Evolutionary conservation across 1,140 invertebrate species (phyloP).

Genomic region (Cydia pomonella): DNA sequence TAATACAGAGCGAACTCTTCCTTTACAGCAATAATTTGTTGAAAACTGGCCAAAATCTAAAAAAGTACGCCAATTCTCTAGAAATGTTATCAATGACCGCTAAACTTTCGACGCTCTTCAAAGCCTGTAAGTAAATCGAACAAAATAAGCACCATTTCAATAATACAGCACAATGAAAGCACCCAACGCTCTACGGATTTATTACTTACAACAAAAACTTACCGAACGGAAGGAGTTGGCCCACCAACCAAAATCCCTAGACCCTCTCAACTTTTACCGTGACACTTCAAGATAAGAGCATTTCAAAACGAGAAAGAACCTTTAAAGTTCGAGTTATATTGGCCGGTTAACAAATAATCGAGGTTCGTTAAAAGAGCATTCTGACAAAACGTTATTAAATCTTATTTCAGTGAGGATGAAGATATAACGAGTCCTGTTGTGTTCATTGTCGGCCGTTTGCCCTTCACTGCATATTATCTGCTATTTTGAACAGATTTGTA

Average conservation of each 20-base stretch:
- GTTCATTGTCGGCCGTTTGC: slow-evolving; percentile 46
- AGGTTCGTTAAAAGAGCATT: slow-evolving; percentile 68
- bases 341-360: slow-evolving; percentile 50
- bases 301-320: slow-evolving; percentile 11
- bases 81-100: no score
- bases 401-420: slow-evolving; percentile 58
- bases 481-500: slow-evolving; percentile 30
- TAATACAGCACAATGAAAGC: slow-evolving; percentile 28
- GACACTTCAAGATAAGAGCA: background rate
- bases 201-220: slow-evolving; percentile 63
- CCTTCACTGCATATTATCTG: slow-evolving; percentile 42
- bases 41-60: no score
- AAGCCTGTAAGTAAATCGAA: slow-evolving; percentile 2
- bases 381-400: slow-evolving; percentile 76
- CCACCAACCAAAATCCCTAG: slow-evolving; percentile 16
- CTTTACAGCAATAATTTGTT: no score
- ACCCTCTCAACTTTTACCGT: slow-evolving; percentile 40
- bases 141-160: slow-evolving; percentile 17
- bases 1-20: no score
- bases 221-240: slow-evolving; percentile 55
- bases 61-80: no score
- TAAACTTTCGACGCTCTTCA: background rate
- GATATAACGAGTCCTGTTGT: slow-evolving; percentile 55
- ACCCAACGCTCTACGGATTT: slow-evolving; percentile 33
- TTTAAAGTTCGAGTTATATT: slow-evolving; percentile 48